Evolutionary conservation across 2,797 vertebrate species (phyloP).

Genomic region (Poeciliopsis paucimaculata): DNA sequence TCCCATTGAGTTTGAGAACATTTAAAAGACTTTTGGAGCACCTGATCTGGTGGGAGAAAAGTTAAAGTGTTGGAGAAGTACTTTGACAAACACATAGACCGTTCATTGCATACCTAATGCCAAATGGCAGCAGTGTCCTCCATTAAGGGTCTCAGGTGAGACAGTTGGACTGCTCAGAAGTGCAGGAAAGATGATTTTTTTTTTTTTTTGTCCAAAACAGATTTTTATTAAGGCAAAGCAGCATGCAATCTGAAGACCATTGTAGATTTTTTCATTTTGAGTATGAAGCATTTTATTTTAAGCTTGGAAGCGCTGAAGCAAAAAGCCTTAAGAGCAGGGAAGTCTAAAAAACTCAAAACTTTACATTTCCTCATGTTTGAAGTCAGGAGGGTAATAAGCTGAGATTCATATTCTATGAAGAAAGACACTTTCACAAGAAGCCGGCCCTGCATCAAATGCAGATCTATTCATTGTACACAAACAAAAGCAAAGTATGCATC

Average conservation of each 20-base stretch:
- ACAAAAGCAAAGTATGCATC: neutral
- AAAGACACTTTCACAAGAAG: neutral
- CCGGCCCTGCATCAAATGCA: neutral
- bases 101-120: neutral
- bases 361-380: neutral
- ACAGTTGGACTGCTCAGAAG: neutral
- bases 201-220: neutral
- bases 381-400: neutral
- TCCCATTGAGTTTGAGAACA: neutral
- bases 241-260: neutral
- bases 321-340: neutral
- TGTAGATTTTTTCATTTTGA: neutral
- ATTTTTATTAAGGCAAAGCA: neutral
- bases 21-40: conserved; percentile 13
- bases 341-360: neutral
- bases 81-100: conserved; percentile 1
- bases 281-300: conserved; percentile 1
- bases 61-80: conserved; percentile 1
- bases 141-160: neutral
- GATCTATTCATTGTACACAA: neutral
- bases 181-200: neutral
- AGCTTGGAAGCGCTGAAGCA: neutral
- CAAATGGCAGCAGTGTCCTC: neutral
- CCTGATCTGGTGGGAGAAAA: neutral
- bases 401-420: neutral